Conservation (phyloP, 1,140 invertebrate species). For the Marisa cornuarietis region DNA sequence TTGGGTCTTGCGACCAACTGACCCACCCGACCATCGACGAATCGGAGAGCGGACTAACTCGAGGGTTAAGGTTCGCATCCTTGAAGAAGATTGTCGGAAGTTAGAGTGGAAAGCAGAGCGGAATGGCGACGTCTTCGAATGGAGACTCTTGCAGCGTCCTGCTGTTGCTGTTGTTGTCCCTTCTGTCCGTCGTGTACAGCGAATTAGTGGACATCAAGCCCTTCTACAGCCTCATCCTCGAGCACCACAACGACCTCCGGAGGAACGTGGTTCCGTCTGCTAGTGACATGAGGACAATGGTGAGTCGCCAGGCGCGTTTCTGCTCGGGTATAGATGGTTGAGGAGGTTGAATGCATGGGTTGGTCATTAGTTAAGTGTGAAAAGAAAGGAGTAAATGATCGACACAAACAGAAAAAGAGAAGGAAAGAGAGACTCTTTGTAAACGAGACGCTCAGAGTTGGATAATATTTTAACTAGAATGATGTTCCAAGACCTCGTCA, state of each 20-base stretch:
- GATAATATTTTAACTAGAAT: too few relatives aligned
- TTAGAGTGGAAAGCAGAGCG: not conserved
- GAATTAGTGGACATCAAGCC: slow-evolving; percentile 22
- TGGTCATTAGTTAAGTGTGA: too few relatives aligned
- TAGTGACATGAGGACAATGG: slow-evolving; percentile 18
- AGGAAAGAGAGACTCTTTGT: too few relatives aligned
- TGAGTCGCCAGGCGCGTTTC: not conserved
- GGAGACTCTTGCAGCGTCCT: not conserved
- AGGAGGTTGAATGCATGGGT: too few relatives aligned
- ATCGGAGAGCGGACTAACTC: not conserved
- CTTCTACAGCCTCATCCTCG: slow-evolving; percentile 17
- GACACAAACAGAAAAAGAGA: too few relatives aligned
- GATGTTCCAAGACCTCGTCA: too few relatives aligned
- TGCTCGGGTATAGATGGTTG: too few relatives aligned
- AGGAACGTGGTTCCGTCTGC: slow-evolving; percentile 1
- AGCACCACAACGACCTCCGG: slow-evolving; percentile 17
- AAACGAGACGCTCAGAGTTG: too few relatives aligned
- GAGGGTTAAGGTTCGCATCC: not conserved
- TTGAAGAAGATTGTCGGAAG: not conserved
- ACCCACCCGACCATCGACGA: not conserved
- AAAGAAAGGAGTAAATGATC: too few relatives aligned
- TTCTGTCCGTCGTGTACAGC: not conserved
- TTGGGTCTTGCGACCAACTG: not conserved
- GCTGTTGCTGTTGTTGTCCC: not conserved
- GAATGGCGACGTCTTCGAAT: not conserved